A percentile compares a stretch with the other conserved stretches of the same genome.
Conservation (phyloP, 2,113 vertebrate species). For the Protomyctophum bolini region DNA sequence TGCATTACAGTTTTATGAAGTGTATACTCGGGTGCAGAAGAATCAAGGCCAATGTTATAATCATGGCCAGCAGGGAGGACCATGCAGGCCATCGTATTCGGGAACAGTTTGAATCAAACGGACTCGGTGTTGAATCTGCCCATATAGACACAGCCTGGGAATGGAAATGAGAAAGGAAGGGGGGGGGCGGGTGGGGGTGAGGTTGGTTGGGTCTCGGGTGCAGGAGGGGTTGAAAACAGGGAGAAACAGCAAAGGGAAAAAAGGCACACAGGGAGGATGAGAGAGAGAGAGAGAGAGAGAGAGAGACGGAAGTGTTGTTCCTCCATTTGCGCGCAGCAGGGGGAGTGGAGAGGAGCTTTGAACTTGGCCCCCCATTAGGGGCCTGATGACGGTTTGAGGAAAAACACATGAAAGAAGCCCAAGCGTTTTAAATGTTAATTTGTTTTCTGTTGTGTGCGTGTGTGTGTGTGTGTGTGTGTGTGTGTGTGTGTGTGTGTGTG, state of each 20-base stretch:
- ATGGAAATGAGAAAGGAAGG: constrained; percentile 12
- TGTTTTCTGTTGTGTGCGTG: constrained; percentile 84
- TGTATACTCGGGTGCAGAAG: background rate
- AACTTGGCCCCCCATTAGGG: constrained; percentile 94
- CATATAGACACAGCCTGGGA: constrained; percentile 33
- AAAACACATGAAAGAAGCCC: constrained; percentile 86
- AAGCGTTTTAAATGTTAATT: constrained; percentile 96
- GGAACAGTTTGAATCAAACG: background rate
- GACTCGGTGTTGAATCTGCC: background rate
- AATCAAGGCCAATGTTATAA: background rate
- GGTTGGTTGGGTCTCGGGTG: too few relatives aligned
- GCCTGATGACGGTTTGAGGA: constrained; percentile 90
- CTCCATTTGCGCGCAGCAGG: background rate
- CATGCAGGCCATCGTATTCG: too few relatives aligned
- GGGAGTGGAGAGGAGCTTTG: constrained; percentile 83
- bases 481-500: constrained; percentile 8
- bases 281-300: constrained; percentile 69
- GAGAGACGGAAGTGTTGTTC: constrained; percentile 44
- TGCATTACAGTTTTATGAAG: too few relatives aligned
- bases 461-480: constrained; percentile 18
- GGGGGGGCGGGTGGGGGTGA: too few relatives aligned
- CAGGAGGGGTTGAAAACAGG: too few relatives aligned
- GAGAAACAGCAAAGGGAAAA: background rate
- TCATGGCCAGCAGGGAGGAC: background rate
- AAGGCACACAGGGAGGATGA: constrained; percentile 32